These are phyloP conservation scores for Toxotes chatareus DNA, from an alignment of 2,113 vertebrate genomes.

Conservation along the genomic window DNA sequence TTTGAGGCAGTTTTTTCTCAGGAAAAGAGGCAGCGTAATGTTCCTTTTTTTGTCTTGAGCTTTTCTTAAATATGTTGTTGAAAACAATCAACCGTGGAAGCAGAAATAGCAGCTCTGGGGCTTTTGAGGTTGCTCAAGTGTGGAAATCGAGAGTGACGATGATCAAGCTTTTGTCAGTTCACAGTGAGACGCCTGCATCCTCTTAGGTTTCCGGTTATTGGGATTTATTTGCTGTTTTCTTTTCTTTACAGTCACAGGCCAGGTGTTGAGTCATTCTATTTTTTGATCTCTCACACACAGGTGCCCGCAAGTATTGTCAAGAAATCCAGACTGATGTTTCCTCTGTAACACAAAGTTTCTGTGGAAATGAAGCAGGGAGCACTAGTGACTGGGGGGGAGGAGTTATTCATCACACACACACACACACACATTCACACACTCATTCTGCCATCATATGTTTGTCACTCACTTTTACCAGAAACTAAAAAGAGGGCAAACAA, in stretches of 20 bases:
- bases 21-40: neutral
- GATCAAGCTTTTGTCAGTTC: neutral
- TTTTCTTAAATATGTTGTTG: neutral
- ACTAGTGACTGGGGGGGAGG: constrained; percentile 15
- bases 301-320: neutral
- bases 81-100: neutral
- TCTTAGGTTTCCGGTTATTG: constrained; percentile 31
- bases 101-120: constrained; percentile 36
- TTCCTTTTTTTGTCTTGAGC: neutral
- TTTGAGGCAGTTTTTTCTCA: constrained; percentile 20
- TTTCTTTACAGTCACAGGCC: constrained; percentile 7
- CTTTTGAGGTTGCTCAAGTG: constrained; percentile 42
- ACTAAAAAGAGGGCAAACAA: neutral
- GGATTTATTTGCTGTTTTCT: constrained; percentile 21
- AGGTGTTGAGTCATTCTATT: constrained; percentile 59
- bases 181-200: constrained; percentile 30
- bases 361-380: constrained; percentile 36
- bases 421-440: neutral
- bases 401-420: constrained; percentile 13
- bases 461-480: constrained; percentile 59
- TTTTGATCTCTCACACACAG: constrained; percentile 9
- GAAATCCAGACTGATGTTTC: constrained; percentile 22
- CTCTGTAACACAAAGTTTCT: constrained; percentile 25
- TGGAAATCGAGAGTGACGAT: constrained; percentile 56
- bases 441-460: constrained; percentile 37